phyloP scores from a whole-genome alignment of 1,140 invertebrate species.

The Zelostemma sp. region DNA sequence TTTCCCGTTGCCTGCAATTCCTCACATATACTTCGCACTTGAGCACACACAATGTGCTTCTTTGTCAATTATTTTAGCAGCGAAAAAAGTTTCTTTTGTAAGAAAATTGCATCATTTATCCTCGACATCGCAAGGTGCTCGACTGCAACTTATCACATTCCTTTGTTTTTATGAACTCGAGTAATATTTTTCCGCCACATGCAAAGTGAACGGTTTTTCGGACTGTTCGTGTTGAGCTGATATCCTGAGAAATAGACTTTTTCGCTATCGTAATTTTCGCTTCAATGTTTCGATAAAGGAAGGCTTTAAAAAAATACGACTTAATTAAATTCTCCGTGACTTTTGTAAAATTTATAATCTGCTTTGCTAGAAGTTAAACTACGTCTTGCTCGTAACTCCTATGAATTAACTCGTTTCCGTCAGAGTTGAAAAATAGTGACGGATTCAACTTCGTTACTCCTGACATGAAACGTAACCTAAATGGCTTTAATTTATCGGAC shows the following conservation, averaged over 20 bases:
- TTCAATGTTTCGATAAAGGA: too few species aligned
- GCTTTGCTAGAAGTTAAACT: too few species aligned
- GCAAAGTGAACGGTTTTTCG: neutral
- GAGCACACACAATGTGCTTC: neutral
- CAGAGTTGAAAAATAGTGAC: neutral
- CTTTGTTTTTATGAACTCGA: neutral
- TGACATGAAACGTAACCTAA: neutral
- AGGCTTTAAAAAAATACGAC: too few species aligned
- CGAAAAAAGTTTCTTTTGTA: neutral
- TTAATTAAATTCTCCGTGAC: too few species aligned
- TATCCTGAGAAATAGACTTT: neutral
- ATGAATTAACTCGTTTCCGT: too few species aligned
- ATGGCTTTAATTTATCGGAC: neutral
- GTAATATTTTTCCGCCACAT: neutral
- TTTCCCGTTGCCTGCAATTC: neutral
- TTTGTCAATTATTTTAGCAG: conserved; percentile 6
- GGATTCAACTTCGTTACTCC: neutral
- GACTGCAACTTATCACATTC: neutral
- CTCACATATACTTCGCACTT: neutral
- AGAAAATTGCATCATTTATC: conserved; percentile 13
- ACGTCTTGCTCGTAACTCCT: too few species aligned
- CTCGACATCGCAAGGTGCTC: neutral
- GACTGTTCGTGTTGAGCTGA: neutral
- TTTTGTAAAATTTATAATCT: too few species aligned
- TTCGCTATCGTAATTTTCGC: neutral